A percentile compares a stretch with the other conserved stretches of the same genome.
These are phyloP conservation scores for Caenorhabditis wallacei DNA, from an alignment of 2,888 invertebrate species.

Conservation along the genomic window DNA sequence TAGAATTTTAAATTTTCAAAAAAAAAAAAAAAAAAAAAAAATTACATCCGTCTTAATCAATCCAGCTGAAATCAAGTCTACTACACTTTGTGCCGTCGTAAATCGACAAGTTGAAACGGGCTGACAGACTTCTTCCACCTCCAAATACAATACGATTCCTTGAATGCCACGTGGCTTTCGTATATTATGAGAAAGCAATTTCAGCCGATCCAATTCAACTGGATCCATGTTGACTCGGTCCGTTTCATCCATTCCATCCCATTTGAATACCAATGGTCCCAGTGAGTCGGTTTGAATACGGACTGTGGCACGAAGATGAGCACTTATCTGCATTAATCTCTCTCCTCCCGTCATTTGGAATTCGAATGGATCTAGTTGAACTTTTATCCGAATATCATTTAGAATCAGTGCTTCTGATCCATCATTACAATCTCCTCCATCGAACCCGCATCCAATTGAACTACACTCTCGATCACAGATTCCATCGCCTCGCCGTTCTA, in stretches of 20 bases:
- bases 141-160: constrained; percentile 66
- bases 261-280: constrained; percentile 77
- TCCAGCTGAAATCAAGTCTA: constrained; percentile 75
- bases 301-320: constrained; percentile 73
- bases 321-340: constrained; percentile 73
- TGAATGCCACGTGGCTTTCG: background rate
- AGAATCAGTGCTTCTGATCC: constrained; percentile 44
- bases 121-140: constrained; percentile 73
- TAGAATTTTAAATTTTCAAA: background rate
- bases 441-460: constrained; percentile 97
- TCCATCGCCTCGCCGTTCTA: constrained; percentile 92
- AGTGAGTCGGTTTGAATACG: constrained; percentile 69
- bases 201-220: constrained; percentile 10
- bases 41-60: constrained; percentile 65
- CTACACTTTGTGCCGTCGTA: constrained; percentile 74
- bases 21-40: background rate
- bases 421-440: constrained; percentile 89
- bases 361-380: constrained; percentile 69
- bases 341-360: constrained; percentile 67
- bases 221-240: constrained; percentile 61
- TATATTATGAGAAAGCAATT: constrained; percentile 33
- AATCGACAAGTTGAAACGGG: constrained; percentile 60
- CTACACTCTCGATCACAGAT: constrained; percentile 96
- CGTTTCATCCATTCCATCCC: constrained; percentile 65
- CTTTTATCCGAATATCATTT: constrained; percentile 74